Conservation (phyloP, 2,797 vertebrate genomes). For the Astyanax mexicanus region DNA sequence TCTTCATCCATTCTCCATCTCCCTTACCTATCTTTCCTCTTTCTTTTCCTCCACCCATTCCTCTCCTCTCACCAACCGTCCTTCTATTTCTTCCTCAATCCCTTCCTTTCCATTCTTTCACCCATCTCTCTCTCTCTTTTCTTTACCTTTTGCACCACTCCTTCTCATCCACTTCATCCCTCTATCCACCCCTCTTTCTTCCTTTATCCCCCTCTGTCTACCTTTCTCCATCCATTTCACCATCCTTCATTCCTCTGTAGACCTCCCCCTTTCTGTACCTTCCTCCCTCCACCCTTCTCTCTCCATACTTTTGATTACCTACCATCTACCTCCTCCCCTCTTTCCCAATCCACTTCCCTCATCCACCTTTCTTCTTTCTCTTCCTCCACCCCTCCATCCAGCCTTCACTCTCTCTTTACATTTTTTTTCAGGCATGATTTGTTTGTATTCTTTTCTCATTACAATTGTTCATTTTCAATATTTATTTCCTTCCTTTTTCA, state of each 20-base stretch:
- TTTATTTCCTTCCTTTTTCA: slow-evolving; percentile 4
- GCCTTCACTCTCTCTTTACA: slow-evolving; percentile 54
- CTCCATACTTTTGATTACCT: too few species aligned
- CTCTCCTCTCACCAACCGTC: background rate
- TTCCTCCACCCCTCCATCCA: background rate
- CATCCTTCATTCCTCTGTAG: too few species aligned
- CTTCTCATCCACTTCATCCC: background rate
- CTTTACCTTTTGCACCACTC: background rate
- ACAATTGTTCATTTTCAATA: slow-evolving; percentile 30
- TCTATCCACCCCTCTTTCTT: too few species aligned
- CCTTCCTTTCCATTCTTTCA: background rate
- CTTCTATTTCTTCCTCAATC: background rate
- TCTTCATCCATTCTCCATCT: too few species aligned
- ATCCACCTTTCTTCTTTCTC: slow-evolving; percentile 54
- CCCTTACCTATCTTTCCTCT: too few species aligned
- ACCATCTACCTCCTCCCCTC: background rate
- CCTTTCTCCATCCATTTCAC: too few species aligned
- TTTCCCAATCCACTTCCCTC: slow-evolving; percentile 44
- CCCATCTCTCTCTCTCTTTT: slow-evolving; percentile 40
- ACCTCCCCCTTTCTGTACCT: background rate
- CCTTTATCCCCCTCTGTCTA: background rate
- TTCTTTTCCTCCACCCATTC: slow-evolving; percentile 38
- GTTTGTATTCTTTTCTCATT: too few species aligned
- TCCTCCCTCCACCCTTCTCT: background rate
- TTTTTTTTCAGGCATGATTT: too few species aligned